A percentile compares a stretch with the other conserved stretches of the same genome.
Evolutionary conservation across 2,113 vertebrate genomes (phyloP).

Genomic region (Colistium nudipinnis): DNA sequence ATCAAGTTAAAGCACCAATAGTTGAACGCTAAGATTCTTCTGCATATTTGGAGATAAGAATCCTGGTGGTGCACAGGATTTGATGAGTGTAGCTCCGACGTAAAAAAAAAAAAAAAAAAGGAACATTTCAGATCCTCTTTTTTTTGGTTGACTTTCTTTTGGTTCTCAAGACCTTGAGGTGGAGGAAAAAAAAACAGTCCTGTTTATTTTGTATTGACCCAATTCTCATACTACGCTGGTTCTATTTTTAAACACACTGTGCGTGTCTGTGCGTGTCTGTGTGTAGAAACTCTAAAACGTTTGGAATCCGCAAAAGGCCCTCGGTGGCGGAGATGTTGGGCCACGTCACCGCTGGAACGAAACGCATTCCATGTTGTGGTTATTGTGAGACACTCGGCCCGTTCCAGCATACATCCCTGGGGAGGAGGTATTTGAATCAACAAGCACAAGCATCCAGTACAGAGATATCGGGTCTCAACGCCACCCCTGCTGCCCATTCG

Average conservation of each 20-base stretch:
- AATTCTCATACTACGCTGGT: neutral
- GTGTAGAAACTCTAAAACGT: too few relatives aligned
- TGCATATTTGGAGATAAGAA: neutral
- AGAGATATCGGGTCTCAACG: slow-evolving; percentile 32
- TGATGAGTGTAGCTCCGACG: neutral
- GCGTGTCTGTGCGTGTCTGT: too few relatives aligned
- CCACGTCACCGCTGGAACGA: slow-evolving; percentile 25
- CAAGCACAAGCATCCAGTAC: neutral
- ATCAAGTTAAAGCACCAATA: neutral
- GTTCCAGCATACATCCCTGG: neutral
- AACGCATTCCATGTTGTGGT: neutral
- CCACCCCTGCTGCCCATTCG: slow-evolving; percentile 29
- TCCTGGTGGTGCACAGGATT: neutral
- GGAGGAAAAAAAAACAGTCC: slow-evolving; percentile 14
- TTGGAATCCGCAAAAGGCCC: slow-evolving; percentile 26
- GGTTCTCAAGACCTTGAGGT: slow-evolving; percentile 33
- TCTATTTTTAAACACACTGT: slow-evolving; percentile 47
- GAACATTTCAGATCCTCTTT: slow-evolving; percentile 1
- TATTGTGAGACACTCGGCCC: neutral
- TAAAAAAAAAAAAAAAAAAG: neutral
- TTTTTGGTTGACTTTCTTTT: neutral
- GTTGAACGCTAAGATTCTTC: too few relatives aligned
- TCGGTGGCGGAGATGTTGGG: neutral
- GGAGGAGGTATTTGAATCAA: slow-evolving; percentile 38
- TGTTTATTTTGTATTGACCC: slow-evolving; percentile 41